Base-by-base conservation (phyloP, 2,113 vertebrate genomes). In the Pygoscelis adeliae region DNA sequence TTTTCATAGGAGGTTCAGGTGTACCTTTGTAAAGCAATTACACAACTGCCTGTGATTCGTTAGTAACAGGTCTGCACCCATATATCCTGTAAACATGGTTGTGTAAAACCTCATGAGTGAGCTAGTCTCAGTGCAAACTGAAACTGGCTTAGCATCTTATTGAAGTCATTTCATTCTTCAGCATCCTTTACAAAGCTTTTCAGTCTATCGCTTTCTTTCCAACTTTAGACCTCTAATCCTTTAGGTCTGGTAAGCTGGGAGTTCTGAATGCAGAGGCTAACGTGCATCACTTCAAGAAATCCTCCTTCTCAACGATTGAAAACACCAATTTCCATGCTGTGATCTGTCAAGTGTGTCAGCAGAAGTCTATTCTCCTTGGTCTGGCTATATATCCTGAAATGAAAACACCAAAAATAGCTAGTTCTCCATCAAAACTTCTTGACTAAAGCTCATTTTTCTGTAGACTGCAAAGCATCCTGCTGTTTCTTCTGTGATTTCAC, bases 311-410 rank as follows among this genome's bases (percentile, higher is more conserved):
- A 55, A 6, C 83, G 91, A 94, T 29, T 94, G 95, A 87, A 94
- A 96, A 90, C 55, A 87, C 67, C 78, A 83, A 55, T 90, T 93
- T 89, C 63, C 47, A 85, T 89, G 73, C 59, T 73, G 62, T 94
- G 87, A 90, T 91, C 89, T 95, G 91, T 97, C 96, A 93, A 63
- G 77, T 66, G 91, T 96, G 84, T 95, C 95, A 96, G 84, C 87
- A 87, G 59, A 86, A 96, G 63, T 77, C 73, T 91, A 42, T 85
- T 85, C 87, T 93, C 29, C 26, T 42, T 66, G 10, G 23, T 80
- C 89, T 81, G 50, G 70, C 82, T 96, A 47, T 62, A 71, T 82
- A 83, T 89, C 71, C 26, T 93, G 74, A 91, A 94, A 93, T 91
- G 67, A 96, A 90, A 94, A 91, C 95, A 58, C 74, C 59, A 77